These are phyloP conservation scores for Orchesella cincta DNA, from an alignment of 1,140 invertebrate genomes.

Conservation along the genomic window DNA sequence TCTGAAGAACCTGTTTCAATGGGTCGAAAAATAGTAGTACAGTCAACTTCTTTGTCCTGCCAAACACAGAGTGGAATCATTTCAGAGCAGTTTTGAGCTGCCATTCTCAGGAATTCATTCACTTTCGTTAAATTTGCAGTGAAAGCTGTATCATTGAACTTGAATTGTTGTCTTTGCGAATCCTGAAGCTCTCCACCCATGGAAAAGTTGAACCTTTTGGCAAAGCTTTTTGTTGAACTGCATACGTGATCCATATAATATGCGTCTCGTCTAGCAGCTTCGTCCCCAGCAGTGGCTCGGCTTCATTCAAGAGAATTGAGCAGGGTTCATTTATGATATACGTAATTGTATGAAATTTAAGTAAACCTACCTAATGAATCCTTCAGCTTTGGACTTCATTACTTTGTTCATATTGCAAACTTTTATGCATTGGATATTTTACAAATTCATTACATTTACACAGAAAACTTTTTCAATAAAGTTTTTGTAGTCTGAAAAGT, in stretches of 20 bases:
- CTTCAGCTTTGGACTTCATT: slow-evolving; percentile 37
- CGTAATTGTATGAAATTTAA: background rate
- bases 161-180: background rate
- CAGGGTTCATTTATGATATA: background rate
- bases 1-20: slow-evolving; percentile 66
- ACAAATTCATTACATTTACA: background rate
- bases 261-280: background rate
- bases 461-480: background rate
- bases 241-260: slow-evolving; percentile 23
- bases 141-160: background rate
- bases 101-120: slow-evolving; percentile 35
- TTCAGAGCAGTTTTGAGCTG: slow-evolving; percentile 43
- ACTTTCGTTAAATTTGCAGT: background rate
- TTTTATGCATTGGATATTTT: background rate
- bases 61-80: slow-evolving; percentile 47
- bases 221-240: slow-evolving; percentile 15
- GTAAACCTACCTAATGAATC: slow-evolving; percentile 29
- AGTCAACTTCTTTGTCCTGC: slow-evolving; percentile 55
- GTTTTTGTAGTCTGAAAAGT: background rate
- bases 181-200: background rate
- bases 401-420: slow-evolving; percentile 52
- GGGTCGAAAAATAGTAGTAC: slow-evolving; percentile 71
- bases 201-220: background rate
- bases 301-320: background rate
- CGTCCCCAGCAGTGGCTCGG: background rate